These are phyloP conservation scores for Pyrgilauda ruficollis DNA, from an alignment of 2,113 vertebrate genomes.

Conservation along the genomic window DNA sequence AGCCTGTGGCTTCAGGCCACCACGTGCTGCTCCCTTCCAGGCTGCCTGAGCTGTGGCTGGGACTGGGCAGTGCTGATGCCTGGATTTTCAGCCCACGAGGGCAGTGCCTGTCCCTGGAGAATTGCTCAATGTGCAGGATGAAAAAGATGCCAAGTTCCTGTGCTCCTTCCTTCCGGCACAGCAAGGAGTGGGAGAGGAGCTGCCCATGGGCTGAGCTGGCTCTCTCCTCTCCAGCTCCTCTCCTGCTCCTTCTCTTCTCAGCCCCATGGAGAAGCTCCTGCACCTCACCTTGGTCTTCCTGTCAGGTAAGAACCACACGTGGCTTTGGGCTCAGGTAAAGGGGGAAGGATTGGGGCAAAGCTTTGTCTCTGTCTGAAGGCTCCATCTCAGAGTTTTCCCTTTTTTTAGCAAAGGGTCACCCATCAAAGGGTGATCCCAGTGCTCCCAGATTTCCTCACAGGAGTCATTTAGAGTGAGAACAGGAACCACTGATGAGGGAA, in stretches of 20 bases:
- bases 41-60: background rate
- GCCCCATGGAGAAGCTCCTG: slow-evolving; percentile 32
- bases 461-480: background rate
- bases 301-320: slow-evolving; percentile 4
- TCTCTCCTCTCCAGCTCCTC: background rate
- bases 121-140: slow-evolving; percentile 63
- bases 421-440: background rate
- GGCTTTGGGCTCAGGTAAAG: background rate
- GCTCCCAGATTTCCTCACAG: background rate
- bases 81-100: background rate
- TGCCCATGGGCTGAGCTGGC: background rate
- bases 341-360: background rate
- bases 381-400: background rate
- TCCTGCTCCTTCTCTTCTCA: background rate
- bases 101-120: background rate
- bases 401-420: background rate
- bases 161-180: slow-evolving; percentile 17
- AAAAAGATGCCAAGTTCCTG: slow-evolving; percentile 59
- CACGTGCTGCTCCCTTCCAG: background rate
- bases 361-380: background rate
- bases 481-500: background rate
- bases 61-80: slow-evolving; percentile 31
- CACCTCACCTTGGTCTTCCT: slow-evolving; percentile 11
- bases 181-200: background rate
- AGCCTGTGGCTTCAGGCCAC: background rate